A percentile compares a stretch with the other conserved stretches of the same genome.
Conservation (phyloP, 2,113 vertebrate genomes). For the Arenaria interpres region DNA sequence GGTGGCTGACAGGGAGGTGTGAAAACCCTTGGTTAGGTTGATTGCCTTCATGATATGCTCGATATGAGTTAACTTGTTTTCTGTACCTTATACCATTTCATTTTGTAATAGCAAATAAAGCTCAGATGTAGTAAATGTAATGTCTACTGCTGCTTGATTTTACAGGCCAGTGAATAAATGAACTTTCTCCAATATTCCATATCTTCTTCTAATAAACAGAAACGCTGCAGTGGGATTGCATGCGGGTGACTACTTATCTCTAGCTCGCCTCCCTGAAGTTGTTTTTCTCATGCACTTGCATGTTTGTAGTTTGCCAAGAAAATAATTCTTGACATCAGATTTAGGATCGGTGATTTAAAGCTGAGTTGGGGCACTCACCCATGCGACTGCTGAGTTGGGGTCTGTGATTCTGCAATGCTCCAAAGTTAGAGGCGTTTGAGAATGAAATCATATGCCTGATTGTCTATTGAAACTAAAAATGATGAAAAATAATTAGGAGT, state of each 20-base stretch:
- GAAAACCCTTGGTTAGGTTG: not conserved
- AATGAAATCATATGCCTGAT: not conserved
- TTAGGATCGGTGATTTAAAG: not conserved
- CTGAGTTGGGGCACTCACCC: not conserved
- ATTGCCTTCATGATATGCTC: conserved; percentile 3
- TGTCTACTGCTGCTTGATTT: conserved; percentile 38
- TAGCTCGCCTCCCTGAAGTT: not conserved
- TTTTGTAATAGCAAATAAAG: conserved; percentile 33
- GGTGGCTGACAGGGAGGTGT: not conserved
- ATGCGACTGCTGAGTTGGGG: not conserved
- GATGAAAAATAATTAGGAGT: not conserved
- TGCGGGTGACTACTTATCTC: not conserved
- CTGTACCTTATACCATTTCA: conserved; percentile 3
- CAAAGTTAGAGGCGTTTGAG: not conserved
- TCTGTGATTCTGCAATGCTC: not conserved
- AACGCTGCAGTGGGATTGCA: not conserved
- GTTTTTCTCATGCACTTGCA: conserved; percentile 12
- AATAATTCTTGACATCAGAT: not conserved
- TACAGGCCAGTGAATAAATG: conserved; percentile 48
- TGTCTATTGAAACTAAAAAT: not conserved
- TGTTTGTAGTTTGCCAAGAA: not conserved
- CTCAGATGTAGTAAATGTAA: not conserved
- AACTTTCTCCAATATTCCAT: conserved; percentile 25
- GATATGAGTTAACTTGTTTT: conserved; percentile 16
- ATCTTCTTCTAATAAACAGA: conserved; percentile 53